phyloP scores from a whole-genome alignment of 2,888 invertebrate species.

The Dusona sp. region DNA sequence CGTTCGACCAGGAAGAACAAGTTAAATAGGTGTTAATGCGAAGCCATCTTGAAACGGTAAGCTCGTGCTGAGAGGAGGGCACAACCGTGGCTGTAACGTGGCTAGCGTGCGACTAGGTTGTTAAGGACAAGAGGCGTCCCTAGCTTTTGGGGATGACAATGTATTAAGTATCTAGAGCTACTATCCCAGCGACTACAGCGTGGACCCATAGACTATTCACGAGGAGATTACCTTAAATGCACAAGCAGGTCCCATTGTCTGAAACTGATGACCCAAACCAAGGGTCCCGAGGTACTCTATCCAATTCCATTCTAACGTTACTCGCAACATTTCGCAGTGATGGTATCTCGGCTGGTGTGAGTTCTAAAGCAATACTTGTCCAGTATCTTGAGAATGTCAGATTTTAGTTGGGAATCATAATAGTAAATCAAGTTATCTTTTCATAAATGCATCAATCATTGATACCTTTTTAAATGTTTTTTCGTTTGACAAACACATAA shows the following conservation, averaged over 20 bases:
- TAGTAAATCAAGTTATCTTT: neutral
- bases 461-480: neutral
- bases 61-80: constrained; percentile 55
- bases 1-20: constrained; percentile 51
- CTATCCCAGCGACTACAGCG: constrained; percentile 52
- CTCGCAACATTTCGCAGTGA: constrained; percentile 28
- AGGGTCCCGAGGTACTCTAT: constrained; percentile 64
- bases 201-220: constrained; percentile 77
- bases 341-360: constrained; percentile 12
- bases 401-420: neutral
- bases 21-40: constrained; percentile 83
- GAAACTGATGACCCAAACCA: constrained; percentile 81
- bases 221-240: constrained; percentile 83
- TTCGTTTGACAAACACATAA: neutral
- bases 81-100: constrained; percentile 59
- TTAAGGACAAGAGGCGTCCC: constrained; percentile 79
- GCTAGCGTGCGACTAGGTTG: constrained; percentile 78
- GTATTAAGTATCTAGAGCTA: constrained; percentile 81
- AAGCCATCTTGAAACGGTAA: constrained; percentile 71
- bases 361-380: constrained; percentile 10
- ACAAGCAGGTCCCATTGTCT: constrained; percentile 83
- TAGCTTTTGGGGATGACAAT: constrained; percentile 77
- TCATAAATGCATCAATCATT: neutral
- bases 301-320: constrained; percentile 58
- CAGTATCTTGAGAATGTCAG: neutral